Evolutionary conservation across 2,888 invertebrate genomes (phyloP), one percentile per base, ranked within the genome.

Genomic region (Taenaris catops): DNA sequence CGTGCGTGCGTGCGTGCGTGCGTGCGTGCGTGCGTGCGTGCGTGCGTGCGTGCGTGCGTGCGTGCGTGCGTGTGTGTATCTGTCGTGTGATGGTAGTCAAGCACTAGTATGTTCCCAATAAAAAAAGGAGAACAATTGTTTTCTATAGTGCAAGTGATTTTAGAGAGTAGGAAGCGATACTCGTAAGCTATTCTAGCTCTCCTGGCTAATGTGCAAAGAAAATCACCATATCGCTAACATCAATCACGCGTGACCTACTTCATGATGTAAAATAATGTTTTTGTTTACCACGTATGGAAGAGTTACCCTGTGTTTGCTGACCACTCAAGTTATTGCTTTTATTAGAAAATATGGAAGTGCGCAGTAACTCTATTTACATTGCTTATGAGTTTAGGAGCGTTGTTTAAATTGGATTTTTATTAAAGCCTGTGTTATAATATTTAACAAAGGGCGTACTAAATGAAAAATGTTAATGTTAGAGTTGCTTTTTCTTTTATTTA

Each of bases 201-300:
- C 57, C 62, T 64, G 55, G 59, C 50, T 63, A 59, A 63, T 61
- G 54, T 59, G 57, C 48, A 58, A 60, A 63, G 62, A 61, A 63
- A 55, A 56, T 50, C 49, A 43, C 45, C 55, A 49, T 59, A 63
- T 61, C 58, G 55, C 55, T 37, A n/a, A 53, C 60, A 64, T 66
- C 63, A 60, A 69, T 68, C 68, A 63, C 55, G 47, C 37, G 52
- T 55, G 51, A 55, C 52, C 53, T 48, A 44, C 17, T 31, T 33
- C 49, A 53, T 51, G 53, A 46, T 52, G 51, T 53, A 50, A 45
- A 51, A 47, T 48, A 48, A 51, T 52, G 49, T n/a, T n/a, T n/a
- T n/a, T 44, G 51, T 56, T 48, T 48, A 48, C 49, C 49, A 52
- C 55, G 50, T 18, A 11, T 44, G 28, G 25, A 43, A 34, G 41